Percentiles rank a stretch among this genome's conserved stretches.
Evolutionary conservation across 2,113 vertebrate genomes (phyloP).

Genomic region (Lanius ludovicianus): DNA sequence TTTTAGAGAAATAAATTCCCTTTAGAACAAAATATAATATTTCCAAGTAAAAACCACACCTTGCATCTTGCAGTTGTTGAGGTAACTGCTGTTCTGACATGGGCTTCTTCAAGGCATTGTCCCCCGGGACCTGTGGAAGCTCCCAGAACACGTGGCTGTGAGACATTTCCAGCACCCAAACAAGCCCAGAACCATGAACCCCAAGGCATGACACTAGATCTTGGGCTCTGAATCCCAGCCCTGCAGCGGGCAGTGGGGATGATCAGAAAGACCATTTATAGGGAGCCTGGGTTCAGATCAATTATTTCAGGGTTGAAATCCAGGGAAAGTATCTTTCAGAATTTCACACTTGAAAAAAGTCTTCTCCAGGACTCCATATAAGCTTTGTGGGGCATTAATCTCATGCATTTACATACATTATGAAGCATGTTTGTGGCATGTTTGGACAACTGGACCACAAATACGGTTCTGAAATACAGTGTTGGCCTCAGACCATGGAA

Average conservation of each 20-base stretch:
- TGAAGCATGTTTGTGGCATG: background rate
- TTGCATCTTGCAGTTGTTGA: background rate
- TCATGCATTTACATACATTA: background rate
- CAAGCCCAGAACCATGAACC: background rate
- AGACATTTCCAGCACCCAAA: background rate
- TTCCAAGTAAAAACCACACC: background rate
- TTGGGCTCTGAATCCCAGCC: background rate
- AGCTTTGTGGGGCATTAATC: background rate
- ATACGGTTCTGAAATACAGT: background rate
- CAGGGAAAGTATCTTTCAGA: background rate
- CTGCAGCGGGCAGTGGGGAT: background rate
- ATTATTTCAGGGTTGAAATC: background rate
- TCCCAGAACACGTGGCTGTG: background rate
- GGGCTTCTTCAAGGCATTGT: background rate
- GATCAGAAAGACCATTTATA: background rate
- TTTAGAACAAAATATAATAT: background rate
- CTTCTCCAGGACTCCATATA: background rate
- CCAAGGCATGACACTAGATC: background rate
- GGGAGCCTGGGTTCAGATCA: background rate
- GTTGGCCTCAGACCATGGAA: background rate
- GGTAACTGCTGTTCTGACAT: background rate
- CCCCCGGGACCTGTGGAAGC: background rate
- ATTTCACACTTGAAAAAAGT: background rate
- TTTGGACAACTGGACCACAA: background rate
- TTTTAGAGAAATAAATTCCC: background rate